A percentile compares a stretch with the other conserved stretches of the same genome.
Evolutionary conservation across 2,888 invertebrate species (phyloP).

Genomic region (Sminthurides aquaticus): DNA sequence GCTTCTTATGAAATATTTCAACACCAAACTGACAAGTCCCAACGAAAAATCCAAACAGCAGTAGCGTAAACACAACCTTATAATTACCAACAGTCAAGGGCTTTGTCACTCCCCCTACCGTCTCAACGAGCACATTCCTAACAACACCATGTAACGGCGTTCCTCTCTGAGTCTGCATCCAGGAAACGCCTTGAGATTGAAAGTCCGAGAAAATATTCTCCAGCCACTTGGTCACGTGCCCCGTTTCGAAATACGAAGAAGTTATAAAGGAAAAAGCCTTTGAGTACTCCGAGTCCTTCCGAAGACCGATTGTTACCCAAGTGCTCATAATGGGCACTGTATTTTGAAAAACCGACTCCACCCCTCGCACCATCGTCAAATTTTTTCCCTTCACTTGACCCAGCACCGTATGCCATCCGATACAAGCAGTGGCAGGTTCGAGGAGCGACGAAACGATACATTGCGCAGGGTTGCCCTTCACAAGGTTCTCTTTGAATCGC

Average conservation of each 20-base stretch:
- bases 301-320: conserved; percentile 24
- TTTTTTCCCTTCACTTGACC: conserved; percentile 16
- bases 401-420: conserved; percentile 18
- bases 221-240: conserved; percentile 16
- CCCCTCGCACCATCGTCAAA: conserved; percentile 8
- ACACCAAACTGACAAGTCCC: background rate
- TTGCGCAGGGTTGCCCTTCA: conserved; percentile 10
- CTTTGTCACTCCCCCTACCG: background rate
- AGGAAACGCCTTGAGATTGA: background rate
- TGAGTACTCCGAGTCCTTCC: conserved; percentile 20
- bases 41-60: background rate
- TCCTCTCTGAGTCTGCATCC: conserved; percentile 11
- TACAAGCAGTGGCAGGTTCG: conserved; percentile 13
- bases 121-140: background rate
- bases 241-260: conserved; percentile 15
- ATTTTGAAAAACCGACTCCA: conserved; percentile 1
- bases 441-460: conserved; percentile 11
- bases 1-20: background rate
- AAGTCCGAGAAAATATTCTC: conserved; percentile 5
- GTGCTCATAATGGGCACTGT: conserved; percentile 4
- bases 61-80: background rate
- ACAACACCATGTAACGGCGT: background rate
- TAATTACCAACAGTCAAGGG: background rate
- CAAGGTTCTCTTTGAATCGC: conserved; percentile 8
- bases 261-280: conserved; percentile 15